A percentile compares a stretch with the other conserved stretches of the same genome.
phyloP scores from a whole-genome alignment of 2,888 invertebrate genomes.

The Pachymerium ferrugineum region DNA sequence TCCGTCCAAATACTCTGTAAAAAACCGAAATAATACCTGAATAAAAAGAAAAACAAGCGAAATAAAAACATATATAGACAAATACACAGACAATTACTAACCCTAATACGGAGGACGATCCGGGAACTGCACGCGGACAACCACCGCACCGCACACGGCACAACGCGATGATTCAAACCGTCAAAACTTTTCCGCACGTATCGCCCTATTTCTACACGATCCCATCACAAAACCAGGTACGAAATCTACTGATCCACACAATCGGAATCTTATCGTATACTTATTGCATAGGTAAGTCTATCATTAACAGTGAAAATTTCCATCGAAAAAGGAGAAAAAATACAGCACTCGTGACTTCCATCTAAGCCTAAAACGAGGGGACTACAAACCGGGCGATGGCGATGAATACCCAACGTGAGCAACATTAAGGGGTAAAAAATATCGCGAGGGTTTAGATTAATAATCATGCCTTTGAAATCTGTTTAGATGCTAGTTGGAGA shows the following conservation, averaged over 20 bases:
- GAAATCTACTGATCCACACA: no score
- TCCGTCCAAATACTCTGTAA: neutral
- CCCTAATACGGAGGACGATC: constrained; percentile 16
- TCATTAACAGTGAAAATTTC: no score
- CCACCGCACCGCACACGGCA: neutral
- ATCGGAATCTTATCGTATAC: no score
- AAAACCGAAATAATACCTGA: neutral
- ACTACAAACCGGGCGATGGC: neutral
- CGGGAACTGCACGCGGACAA: neutral
- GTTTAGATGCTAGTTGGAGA: neutral
- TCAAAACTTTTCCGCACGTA: neutral
- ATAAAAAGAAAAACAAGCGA: neutral
- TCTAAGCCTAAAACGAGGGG: constrained; percentile 21
- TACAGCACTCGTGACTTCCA: neutral
- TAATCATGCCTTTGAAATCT: neutral
- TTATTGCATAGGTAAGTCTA: no score
- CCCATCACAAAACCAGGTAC: neutral
- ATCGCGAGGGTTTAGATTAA: neutral
- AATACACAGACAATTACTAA: no score
- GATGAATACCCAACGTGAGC: neutral
- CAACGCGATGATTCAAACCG: neutral
- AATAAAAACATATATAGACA: neutral
- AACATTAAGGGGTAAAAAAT: neutral
- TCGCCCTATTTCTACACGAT: neutral
- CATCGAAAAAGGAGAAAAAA: neutral